These are phyloP conservation scores for Tribolium freemani DNA, from an alignment of 2,888 invertebrate species.

Conservation along the genomic window DNA sequence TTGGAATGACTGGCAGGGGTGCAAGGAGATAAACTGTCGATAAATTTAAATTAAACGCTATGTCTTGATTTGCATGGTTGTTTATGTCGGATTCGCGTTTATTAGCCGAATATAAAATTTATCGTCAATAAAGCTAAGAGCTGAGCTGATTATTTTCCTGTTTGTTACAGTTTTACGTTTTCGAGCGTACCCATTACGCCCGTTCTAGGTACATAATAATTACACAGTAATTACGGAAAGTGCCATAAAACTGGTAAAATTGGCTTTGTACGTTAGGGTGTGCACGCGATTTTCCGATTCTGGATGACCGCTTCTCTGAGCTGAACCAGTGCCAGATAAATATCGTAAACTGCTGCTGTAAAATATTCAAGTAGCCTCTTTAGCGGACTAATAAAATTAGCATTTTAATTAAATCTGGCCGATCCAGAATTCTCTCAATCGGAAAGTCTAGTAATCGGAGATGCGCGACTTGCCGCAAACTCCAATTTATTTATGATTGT, in stretches of 20 bases:
- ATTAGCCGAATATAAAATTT: conserved; percentile 43
- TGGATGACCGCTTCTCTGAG: conserved; percentile 20
- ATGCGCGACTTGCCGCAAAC: conserved; percentile 27
- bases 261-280: conserved; percentile 25
- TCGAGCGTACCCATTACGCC: conserved; percentile 22
- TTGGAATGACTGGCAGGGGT: conserved; percentile 19
- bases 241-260: conserved; percentile 28
- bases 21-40: conserved; percentile 33
- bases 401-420: conserved; percentile 57
- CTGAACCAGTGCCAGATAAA: conserved; percentile 44
- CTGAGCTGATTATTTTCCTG: conserved; percentile 44
- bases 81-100: conserved; percentile 44
- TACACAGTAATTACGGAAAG: conserved; percentile 29
- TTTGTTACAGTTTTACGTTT: conserved; percentile 40
- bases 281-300: conserved; percentile 34
- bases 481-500: conserved; percentile 24
- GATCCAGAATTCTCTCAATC: conserved; percentile 50
- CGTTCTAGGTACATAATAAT: conserved; percentile 28
- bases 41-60: conserved; percentile 41
- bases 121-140: conserved; percentile 44
- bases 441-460: conserved; percentile 43
- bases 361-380: conserved; percentile 51
- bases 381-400: conserved; percentile 55
- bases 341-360: conserved; percentile 45
- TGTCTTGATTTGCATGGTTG: conserved; percentile 45